These are phyloP conservation scores for Tychaedon coryphoeus DNA, from an alignment of 2,113 vertebrate species.

Conservation along the genomic window DNA sequence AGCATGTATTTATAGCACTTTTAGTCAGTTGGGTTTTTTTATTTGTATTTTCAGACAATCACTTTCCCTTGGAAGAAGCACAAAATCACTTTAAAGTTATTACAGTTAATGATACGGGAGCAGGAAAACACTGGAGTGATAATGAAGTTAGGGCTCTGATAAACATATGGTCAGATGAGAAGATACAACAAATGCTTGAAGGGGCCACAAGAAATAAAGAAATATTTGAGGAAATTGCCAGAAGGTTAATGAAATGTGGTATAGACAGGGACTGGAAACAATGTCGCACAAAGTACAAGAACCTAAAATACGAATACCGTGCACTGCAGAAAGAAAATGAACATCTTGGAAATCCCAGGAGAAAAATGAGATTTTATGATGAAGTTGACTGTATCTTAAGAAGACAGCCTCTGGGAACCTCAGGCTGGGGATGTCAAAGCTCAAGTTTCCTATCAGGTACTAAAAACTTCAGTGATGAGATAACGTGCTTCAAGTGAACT, in stretches of 20 bases:
- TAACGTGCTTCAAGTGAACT: not conserved
- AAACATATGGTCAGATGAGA: conserved; percentile 83
- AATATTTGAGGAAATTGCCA: conserved; percentile 86
- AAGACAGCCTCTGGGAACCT: conserved; percentile 31
- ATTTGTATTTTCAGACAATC: conserved; percentile 50
- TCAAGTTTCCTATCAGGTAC: conserved; percentile 38
- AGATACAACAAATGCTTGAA: conserved; percentile 83
- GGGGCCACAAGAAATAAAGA: conserved; percentile 87
- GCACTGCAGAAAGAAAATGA: conserved; percentile 83
- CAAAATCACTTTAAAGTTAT: conserved; percentile 78
- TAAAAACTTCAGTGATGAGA: not conserved
- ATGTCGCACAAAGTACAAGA: conserved; percentile 88
- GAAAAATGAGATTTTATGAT: conserved; percentile 85
- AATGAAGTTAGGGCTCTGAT: conserved; percentile 84
- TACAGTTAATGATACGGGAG: conserved; percentile 77
- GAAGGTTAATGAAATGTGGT: conserved; percentile 78
- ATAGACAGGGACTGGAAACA: conserved; percentile 90
- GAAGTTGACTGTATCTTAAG: conserved; percentile 85
- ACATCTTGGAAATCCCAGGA: conserved; percentile 69
- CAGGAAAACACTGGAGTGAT: conserved; percentile 84
- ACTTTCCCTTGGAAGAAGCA: conserved; percentile 50
- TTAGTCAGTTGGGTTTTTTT: not conserved
- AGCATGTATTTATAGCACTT: not conserved
- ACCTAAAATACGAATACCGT: conserved; percentile 88
- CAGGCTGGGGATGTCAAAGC: conserved; percentile 28